Evolutionary conservation across 2,888 invertebrate species (phyloP).

Genomic region (Drosophila limbata): DNA sequence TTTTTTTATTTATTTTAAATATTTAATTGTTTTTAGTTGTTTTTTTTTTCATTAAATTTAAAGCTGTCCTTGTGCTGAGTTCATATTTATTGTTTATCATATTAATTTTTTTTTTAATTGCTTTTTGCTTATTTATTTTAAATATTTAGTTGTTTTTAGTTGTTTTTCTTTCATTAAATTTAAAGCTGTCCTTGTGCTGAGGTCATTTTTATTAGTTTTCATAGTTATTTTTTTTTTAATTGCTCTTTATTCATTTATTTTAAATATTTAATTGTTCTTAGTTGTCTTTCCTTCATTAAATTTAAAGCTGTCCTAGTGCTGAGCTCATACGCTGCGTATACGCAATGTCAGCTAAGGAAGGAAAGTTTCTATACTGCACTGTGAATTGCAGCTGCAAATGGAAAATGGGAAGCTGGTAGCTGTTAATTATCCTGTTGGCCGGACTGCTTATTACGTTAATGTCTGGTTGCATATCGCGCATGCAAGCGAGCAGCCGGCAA

Average conservation of each 20-base stretch:
- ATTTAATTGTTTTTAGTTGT: too few relatives aligned
- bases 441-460: slow-evolving; percentile 75
- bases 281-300: slow-evolving; percentile 22
- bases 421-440: slow-evolving; percentile 53
- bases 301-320: slow-evolving; percentile 45
- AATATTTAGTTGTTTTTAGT: too few relatives aligned
- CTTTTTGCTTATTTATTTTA: too few relatives aligned
- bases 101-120: too few relatives aligned
- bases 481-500: slow-evolving; percentile 58
- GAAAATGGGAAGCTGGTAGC: slow-evolving; percentile 17
- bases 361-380: background rate
- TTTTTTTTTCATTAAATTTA: slow-evolving; percentile 34
- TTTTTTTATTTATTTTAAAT: too few relatives aligned
- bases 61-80: slow-evolving; percentile 50
- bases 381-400: slow-evolving; percentile 30
- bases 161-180: slow-evolving; percentile 23
- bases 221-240: too few relatives aligned
- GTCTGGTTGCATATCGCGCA: slow-evolving; percentile 62
- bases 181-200: slow-evolving; percentile 47
- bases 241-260: too few relatives aligned
- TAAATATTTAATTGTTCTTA: too few relatives aligned
- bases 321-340: slow-evolving; percentile 57
- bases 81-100: too few relatives aligned
- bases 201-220: too few relatives aligned
- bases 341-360: slow-evolving; percentile 1